Conservation (phyloP, 2,888 invertebrate species). For the Drosophila fungiperda region DNA sequence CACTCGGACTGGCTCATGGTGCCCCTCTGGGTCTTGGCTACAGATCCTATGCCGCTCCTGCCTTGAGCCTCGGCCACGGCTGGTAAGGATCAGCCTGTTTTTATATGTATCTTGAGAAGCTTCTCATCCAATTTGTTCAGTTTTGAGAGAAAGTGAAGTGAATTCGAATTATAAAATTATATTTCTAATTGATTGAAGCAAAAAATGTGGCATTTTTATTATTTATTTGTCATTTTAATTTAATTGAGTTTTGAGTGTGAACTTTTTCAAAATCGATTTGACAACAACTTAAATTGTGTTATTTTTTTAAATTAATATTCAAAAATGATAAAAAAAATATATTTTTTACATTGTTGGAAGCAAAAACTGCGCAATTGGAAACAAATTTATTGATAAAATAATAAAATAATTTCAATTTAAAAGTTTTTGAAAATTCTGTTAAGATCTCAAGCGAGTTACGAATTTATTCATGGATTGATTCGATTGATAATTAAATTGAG, state of each 20-base stretch:
- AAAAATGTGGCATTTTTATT: not conserved
- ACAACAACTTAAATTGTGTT: not conserved
- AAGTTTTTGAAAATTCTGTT: not conserved
- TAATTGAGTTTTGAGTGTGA: not conserved
- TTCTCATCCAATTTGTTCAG: conserved; percentile 10
- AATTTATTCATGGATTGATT: conserved; percentile 17
- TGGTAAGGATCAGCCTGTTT: conserved; percentile 64
- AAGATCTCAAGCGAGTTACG: not conserved
- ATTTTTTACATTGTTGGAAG: not conserved
- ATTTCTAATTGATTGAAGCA: conserved; percentile 32
- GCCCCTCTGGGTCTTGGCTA: conserved; percentile 51
- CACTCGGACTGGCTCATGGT: conserved; percentile 11
- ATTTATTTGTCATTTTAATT: not conserved
- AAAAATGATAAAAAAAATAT: not conserved
- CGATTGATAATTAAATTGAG: conserved; percentile 13
- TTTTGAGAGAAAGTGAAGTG: conserved; percentile 13
- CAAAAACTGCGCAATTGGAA: conserved; percentile 1
- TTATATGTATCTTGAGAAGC: conserved; percentile 13
- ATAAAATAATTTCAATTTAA: not conserved
- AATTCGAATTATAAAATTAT: conserved; percentile 24
- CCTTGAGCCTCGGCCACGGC: conserved; percentile 82
- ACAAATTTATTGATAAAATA: not conserved
- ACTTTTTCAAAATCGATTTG: not conserved
- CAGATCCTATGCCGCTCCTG: conserved; percentile 83
- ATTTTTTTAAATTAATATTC: not conserved